phyloP scores from a whole-genome alignment of 1,140 invertebrate species.

The Drosophila triauraria region DNA sequence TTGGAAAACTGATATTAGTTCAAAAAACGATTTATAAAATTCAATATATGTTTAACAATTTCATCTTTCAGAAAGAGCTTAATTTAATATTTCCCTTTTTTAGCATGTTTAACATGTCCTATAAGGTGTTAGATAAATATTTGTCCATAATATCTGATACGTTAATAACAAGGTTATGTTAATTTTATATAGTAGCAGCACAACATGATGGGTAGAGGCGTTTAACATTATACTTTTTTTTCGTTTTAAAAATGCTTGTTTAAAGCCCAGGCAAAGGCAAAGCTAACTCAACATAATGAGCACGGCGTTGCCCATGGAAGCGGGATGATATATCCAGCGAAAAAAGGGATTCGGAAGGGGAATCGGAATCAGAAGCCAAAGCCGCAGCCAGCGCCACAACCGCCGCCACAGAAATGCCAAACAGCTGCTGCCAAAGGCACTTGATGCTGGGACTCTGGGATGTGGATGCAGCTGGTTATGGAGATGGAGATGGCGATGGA shows the following conservation, averaged over 20 bases:
- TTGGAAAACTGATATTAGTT: no score
- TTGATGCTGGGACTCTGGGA: conserved; percentile 32
- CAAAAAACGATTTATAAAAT: no score
- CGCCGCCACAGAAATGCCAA: conserved; percentile 57
- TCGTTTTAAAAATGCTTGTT: not conserved
- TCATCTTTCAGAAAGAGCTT: no score
- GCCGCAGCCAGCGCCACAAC: conserved; percentile 40
- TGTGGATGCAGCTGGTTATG: conserved; percentile 27
- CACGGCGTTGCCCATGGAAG: conserved; percentile 24
- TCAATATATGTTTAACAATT: no score
- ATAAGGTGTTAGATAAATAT: not conserved
- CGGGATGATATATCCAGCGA: conserved; percentile 3
- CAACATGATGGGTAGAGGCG: no score
- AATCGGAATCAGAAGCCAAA: conserved; percentile 30
- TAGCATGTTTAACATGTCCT: not conserved
- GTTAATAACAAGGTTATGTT: no score
- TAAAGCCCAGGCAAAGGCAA: conserved; percentile 5
- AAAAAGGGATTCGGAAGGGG: conserved; percentile 14
- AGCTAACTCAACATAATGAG: conserved; percentile 66
- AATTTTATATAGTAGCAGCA: not conserved
- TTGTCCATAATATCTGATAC: no score
- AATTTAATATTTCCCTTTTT: not conserved
- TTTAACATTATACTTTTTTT: not conserved
- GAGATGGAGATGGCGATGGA: conserved; percentile 17
- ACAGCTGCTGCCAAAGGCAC: conserved; percentile 69